Evolutionary conservation across 2,888 invertebrate genomes (phyloP), one percentile per base, ranked within the genome.

Genomic region (Harpalus rufipes): DNA sequence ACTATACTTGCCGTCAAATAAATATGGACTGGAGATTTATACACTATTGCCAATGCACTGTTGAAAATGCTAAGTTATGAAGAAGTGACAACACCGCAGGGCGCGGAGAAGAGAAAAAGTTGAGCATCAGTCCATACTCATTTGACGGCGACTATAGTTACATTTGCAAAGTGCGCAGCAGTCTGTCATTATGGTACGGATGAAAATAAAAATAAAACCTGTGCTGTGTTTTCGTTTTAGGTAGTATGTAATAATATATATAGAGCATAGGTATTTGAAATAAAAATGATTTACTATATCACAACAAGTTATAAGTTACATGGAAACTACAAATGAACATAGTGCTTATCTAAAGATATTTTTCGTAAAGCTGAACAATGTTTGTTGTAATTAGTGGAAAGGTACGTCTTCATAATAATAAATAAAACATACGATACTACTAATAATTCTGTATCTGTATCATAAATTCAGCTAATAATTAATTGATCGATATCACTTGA

Each of bases 401-500:
- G 78, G 78, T 78, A 78, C 58, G 25, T 58, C 12, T 51, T 76
- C 21, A 76, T 76, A 10, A 32, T 51, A 82, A 78, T 78, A 63
- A 76, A 84, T 76, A 21, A 83, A 44, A 76, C 74, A 21, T 51
- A 84, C 32, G 14, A 59, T 59, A 16, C 68, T 56, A 58, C 41
- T 80, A 85, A 85, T 72, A 80, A 68, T 80, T 79, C 80, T 85
- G 80, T 80, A 80, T 79, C 58, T 84, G 79, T 79, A 82, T 59
- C 5, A 59, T 14, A 79, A 84, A 79, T 79, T 80, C 63, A 61
- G 84, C 84, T 84, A 84, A 78, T 84, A 63, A 84, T 88, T 88
- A 88, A 89, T 89, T 88, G 88, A 89, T 89, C 89, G 89, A 89
- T 90, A 90, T 90, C 90, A 90, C 89, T 89, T 89, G 90, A 90